These are phyloP conservation scores for Megaustenia siamemsis DNA, from an alignment of 2,888 invertebrate species.

Conservation along the genomic window DNA sequence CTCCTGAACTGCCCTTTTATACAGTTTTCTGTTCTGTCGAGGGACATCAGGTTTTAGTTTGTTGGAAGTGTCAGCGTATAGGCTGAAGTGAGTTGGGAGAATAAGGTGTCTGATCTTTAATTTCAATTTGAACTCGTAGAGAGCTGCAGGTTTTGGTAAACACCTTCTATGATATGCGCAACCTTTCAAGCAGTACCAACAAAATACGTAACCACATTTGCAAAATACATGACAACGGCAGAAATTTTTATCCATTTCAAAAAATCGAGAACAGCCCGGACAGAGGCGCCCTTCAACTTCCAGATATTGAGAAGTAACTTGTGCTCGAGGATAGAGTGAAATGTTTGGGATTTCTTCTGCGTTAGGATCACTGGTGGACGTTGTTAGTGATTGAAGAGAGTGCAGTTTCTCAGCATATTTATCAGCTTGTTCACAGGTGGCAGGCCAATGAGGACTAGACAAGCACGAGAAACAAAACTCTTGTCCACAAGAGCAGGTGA, in stretches of 20 bases:
- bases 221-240: slow-evolving; percentile 53
- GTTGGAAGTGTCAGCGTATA: background rate
- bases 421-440: slow-evolving; percentile 56
- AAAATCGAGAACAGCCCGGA: slow-evolving; percentile 53
- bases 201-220: slow-evolving; percentile 52
- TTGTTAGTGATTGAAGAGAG: slow-evolving; percentile 11
- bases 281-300: slow-evolving; percentile 55
- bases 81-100: background rate
- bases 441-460: slow-evolving; percentile 57
- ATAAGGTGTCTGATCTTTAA: background rate
- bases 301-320: background rate
- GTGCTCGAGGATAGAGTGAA: background rate
- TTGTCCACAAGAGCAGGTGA: slow-evolving; percentile 55
- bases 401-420: slow-evolving; percentile 40
- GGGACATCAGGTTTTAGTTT: background rate
- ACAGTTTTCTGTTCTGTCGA: background rate
- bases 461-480: slow-evolving; percentile 59
- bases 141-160: background rate
- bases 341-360: too few relatives aligned
- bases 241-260: slow-evolving; percentile 54
- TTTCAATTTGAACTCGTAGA: background rate
- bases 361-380: background rate
- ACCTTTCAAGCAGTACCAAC: background rate
- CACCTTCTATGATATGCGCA: background rate
- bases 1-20: slow-evolving; percentile 28